These are phyloP conservation scores for Vanessa cardui DNA, from an alignment of 2,888 invertebrate genomes.

Conservation along the genomic window DNA sequence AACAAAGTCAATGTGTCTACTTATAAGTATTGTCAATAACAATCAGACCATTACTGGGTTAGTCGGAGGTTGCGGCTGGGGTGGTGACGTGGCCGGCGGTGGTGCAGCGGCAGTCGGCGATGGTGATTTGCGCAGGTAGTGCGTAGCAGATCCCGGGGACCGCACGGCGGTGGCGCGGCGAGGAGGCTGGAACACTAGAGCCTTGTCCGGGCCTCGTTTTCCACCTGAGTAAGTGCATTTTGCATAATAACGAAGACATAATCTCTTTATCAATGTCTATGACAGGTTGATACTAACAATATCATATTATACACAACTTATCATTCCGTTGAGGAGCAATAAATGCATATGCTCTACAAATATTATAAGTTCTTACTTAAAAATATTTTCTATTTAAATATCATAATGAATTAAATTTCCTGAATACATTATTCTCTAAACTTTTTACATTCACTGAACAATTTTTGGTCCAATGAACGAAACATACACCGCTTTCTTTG, in stretches of 20 bases:
- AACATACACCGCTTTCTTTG: neutral
- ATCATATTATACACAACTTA: too few relatives aligned
- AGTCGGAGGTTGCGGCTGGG: slow-evolving; percentile 55
- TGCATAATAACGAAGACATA: too few relatives aligned
- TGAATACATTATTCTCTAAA: too few relatives aligned
- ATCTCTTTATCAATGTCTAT: too few relatives aligned
- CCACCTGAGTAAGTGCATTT: slow-evolving; percentile 52
- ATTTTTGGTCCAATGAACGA: neutral
- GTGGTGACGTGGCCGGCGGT: slow-evolving; percentile 53
- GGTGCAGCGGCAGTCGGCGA: slow-evolving; percentile 89
- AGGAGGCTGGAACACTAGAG: slow-evolving; percentile 86
- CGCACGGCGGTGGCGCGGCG: slow-evolving; percentile 91
- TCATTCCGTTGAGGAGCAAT: too few relatives aligned
- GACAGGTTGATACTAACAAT: too few relatives aligned
- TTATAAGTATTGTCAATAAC: too few relatives aligned
- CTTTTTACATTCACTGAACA: too few relatives aligned
- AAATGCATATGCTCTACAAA: too few relatives aligned
- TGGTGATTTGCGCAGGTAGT: slow-evolving; percentile 96
- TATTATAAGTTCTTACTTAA: too few relatives aligned
- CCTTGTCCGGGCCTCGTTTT: slow-evolving; percentile 84
- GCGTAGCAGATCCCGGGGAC: slow-evolving; percentile 91
- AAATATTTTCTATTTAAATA: neutral
- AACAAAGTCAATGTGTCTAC: too few relatives aligned
- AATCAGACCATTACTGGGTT: slow-evolving; percentile 49
- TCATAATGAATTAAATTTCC: too few relatives aligned